Conservation (phyloP, 2,113 vertebrate species). For the Diadophis punctatus region DNA sequence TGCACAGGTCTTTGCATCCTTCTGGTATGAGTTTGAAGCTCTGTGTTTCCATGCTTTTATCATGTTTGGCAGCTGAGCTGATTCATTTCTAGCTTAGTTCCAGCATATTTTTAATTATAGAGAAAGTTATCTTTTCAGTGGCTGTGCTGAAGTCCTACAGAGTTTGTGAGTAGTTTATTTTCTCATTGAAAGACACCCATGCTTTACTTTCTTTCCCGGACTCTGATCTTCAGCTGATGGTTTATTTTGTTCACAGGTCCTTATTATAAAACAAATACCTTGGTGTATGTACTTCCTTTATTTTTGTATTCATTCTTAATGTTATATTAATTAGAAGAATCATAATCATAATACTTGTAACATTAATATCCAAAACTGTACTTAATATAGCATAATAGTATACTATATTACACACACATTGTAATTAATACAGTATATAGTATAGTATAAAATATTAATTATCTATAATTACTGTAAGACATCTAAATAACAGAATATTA, state of each 20-base stretch:
- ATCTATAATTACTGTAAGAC: background rate
- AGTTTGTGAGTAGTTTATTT: background rate
- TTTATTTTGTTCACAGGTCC: background rate
- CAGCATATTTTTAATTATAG: background rate
- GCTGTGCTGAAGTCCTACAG: background rate
- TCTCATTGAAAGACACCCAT: background rate
- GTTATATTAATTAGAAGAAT: background rate
- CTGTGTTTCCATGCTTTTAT: background rate
- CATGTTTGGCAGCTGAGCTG: background rate
- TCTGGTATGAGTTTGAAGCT: background rate
- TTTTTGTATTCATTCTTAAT: background rate
- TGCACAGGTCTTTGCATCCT: background rate
- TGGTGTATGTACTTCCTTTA: background rate
- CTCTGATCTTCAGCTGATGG: background rate
- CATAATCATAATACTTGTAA: background rate
- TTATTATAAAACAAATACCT: background rate
- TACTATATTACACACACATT: too few relatives aligned
- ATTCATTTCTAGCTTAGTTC: background rate
- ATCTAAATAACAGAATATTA: background rate
- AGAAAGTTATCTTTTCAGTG: background rate
- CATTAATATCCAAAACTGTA: background rate
- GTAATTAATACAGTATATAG: background rate
- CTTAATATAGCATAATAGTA: background rate
- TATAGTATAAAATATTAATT: background rate
- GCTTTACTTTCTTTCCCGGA: background rate